These are phyloP conservation scores for Parazoanthus swiftii DNA, from an alignment of 92 coral and sea anemone genomes.

Conservation along the genomic window DNA sequence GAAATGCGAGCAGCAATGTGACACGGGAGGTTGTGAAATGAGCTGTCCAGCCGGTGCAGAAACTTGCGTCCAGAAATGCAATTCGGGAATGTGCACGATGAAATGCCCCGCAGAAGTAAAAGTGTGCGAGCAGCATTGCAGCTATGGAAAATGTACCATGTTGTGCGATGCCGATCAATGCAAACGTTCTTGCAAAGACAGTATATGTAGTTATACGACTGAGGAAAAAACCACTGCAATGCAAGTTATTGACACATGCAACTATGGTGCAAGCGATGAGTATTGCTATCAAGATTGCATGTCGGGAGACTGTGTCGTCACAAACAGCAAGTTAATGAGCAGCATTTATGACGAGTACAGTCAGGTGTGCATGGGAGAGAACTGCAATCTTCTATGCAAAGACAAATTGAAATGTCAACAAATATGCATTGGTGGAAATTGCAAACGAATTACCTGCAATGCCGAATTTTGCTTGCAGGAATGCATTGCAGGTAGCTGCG, in stretches of 20 bases:
- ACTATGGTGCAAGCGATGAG: constrained; percentile 47
- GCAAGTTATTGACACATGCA: constrained; percentile 36
- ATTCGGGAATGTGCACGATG: constrained; percentile 76
- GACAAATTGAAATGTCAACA: constrained; percentile 74
- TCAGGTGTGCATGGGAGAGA: constrained; percentile 81
- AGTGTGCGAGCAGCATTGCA: constrained; percentile 72
- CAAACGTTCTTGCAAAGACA: constrained; percentile 58
- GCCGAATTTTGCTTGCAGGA: constrained; percentile 82
- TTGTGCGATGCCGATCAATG: constrained; percentile 70
- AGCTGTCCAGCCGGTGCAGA: constrained; percentile 67
- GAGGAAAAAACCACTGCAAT: constrained; percentile 11
- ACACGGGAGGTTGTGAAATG: constrained; percentile 74
- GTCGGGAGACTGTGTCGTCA: constrained; percentile 64
- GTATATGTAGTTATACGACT: constrained; percentile 51
- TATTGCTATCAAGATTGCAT: constrained; percentile 79
- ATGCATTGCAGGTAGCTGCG: constrained; percentile 77
- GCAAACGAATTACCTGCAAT: constrained; percentile 68
- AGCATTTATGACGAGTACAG: constrained; percentile 48
- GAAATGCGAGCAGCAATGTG: constrained; percentile 69
- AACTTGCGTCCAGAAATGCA: constrained; percentile 71
- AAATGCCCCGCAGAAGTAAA: constrained; percentile 74
- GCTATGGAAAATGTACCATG: constrained; percentile 75
- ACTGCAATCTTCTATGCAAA: constrained; percentile 68
- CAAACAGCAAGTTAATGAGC: constrained; percentile 33
- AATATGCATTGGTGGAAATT: constrained; percentile 77